Conservation (phyloP, 2,888 invertebrate species). For the Carterocephalus palaemon region DNA sequence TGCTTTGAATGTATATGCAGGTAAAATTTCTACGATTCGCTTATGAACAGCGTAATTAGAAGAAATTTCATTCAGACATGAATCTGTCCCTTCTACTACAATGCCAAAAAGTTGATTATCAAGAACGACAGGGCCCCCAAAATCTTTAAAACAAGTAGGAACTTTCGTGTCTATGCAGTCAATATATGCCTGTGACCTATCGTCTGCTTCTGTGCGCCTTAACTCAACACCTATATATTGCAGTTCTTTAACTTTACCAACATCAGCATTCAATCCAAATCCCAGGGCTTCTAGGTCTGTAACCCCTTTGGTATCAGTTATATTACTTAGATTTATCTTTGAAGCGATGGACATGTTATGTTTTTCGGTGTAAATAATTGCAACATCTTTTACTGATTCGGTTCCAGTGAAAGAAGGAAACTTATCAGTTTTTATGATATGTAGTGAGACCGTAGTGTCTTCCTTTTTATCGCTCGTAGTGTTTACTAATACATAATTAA, state of each 20-base stretch:
- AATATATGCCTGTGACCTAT: conserved; percentile 46
- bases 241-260: conserved; percentile 49
- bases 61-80: conserved; percentile 58
- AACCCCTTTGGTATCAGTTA: conserved; percentile 42
- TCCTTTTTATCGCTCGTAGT: conserved; percentile 54
- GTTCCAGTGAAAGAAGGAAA: conserved; percentile 54
- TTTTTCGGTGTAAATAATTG: conserved; percentile 59
- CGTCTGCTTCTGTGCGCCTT: conserved; percentile 31
- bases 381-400: conserved; percentile 54
- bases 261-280: conserved; percentile 62
- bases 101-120: conserved; percentile 62
- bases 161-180: conserved; percentile 67
- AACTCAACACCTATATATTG: conserved; percentile 61
- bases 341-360: conserved; percentile 53
- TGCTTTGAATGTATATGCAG: conserved; percentile 56
- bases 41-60: conserved; percentile 57
- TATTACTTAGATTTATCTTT: conserved; percentile 57
- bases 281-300: conserved; percentile 58
- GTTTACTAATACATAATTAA: conserved; percentile 58
- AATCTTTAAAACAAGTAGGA: conserved; percentile 62
- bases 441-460: conserved; percentile 44
- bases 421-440: conserved; percentile 54
- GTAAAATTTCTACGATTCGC: conserved; percentile 51
- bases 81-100: conserved; percentile 49
- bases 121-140: conserved; percentile 59